Percentiles rank a stretch among this genome's conserved stretches.
Evolutionary conservation across 1,140 invertebrate species (phyloP).

Genomic region (Neocloeon triangulifer): DNA sequence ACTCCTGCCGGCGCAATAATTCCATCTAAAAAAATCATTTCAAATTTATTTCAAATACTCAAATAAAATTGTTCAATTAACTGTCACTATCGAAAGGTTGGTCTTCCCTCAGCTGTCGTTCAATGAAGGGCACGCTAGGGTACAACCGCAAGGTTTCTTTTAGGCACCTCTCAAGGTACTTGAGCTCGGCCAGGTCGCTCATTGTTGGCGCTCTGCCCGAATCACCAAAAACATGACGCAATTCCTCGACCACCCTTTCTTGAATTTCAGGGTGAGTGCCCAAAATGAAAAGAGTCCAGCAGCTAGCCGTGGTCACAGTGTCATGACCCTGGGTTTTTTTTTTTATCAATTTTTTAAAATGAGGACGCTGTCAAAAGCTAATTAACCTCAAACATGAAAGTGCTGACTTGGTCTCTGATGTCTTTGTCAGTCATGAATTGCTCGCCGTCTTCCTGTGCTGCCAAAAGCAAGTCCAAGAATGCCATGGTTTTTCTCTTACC

Average conservation of each 20-base stretch:
- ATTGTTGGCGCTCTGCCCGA: constrained; percentile 14
- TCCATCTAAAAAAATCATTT: no score
- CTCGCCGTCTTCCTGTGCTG: constrained; percentile 23
- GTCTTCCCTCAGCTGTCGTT: constrained; percentile 20
- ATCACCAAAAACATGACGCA: constrained; percentile 3
- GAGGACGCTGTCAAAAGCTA: neutral
- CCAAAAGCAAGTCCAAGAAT: constrained; percentile 35
- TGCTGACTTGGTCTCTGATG: constrained; percentile 25
- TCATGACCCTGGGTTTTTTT: constrained; percentile 33
- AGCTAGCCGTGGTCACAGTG: constrained; percentile 22
- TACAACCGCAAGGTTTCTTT: constrained; percentile 34
- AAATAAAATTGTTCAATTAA: no score
- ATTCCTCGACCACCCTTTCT: constrained; percentile 1
- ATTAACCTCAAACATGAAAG: constrained; percentile 33
- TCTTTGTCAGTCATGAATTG: constrained; percentile 14
- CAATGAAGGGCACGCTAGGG: constrained; percentile 31
- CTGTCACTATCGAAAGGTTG: no score
- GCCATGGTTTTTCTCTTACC: no score
- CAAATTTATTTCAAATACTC: no score
- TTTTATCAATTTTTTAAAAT: no score
- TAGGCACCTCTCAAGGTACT: constrained; percentile 35
- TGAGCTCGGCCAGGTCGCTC: constrained; percentile 24
- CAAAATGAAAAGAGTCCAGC: constrained; percentile 18
- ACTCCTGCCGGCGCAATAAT: no score
- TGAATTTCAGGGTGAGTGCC: constrained; percentile 20